These are phyloP conservation scores for Thereva unica DNA, from an alignment of 2,888 invertebrate genomes.

Conservation along the genomic window DNA sequence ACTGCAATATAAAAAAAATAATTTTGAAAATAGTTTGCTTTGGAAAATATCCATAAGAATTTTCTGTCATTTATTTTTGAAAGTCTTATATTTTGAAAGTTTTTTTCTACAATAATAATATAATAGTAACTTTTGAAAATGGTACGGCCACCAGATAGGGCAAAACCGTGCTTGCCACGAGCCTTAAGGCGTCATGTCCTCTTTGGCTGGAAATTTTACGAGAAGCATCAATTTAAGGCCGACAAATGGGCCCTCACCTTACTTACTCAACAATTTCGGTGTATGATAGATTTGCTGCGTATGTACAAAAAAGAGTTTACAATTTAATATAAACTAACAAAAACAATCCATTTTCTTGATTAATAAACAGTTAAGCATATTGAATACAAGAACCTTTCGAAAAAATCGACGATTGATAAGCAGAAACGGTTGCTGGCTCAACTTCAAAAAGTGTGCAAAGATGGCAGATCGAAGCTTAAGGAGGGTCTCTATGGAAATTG, in stretches of 20 bases:
- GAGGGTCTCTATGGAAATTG: conserved; percentile 49
- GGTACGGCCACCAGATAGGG: no score
- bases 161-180: conserved; percentile 50
- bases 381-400: conserved; percentile 26
- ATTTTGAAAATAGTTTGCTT: no score
- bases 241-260: conserved; percentile 52
- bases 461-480: conserved; percentile 52
- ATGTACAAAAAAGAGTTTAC: background rate
- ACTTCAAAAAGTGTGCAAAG: conserved; percentile 50
- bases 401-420: conserved; percentile 13
- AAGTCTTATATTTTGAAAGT: no score
- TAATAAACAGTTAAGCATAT: conserved; percentile 37
- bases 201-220: conserved; percentile 52
- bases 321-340: background rate
- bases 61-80: no score
- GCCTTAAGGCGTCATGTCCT: conserved; percentile 52
- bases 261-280: conserved; percentile 51
- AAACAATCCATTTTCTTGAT: background rate
- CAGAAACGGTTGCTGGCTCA: conserved; percentile 12
- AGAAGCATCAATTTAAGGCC: conserved; percentile 53
- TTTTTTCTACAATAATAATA: no score
- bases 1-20: no score
- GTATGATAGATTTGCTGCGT: conserved; percentile 53
- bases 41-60: no score
- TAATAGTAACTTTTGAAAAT: no score